phyloP scores from a whole-genome alignment of 2,797 vertebrate species.

The Sorex maritimensis region DNA sequence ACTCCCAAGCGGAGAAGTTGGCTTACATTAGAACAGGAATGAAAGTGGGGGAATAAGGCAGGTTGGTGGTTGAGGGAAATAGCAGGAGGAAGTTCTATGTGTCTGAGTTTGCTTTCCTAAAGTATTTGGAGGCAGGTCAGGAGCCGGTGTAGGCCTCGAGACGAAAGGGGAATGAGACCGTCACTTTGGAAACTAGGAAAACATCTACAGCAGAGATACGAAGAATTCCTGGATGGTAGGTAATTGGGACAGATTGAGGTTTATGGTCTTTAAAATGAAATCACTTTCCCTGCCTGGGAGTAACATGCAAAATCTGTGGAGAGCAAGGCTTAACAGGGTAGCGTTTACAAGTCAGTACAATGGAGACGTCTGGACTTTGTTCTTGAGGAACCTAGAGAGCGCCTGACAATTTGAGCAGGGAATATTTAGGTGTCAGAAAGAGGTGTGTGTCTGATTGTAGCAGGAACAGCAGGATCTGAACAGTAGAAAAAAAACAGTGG shows the following conservation, averaged over 20 bases:
- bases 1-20: background rate
- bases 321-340: background rate
- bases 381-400: background rate
- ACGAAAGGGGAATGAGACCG: background rate
- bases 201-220: background rate
- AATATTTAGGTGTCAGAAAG: conserved; percentile 28
- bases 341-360: background rate
- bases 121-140: background rate
- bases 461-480: background rate
- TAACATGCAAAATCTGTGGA: background rate
- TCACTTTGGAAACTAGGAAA: background rate
- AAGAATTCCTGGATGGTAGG: background rate
- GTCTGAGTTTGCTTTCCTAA: conserved; percentile 9
- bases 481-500: background rate
- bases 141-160: background rate
- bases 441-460: background rate
- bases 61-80: background rate
- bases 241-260: background rate
- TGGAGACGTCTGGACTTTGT: background rate
- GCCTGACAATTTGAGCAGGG: background rate
- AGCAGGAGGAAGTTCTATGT: background rate
- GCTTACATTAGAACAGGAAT: background rate
- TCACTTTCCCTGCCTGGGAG: background rate
- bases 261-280: conserved; percentile 23
- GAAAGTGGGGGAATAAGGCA: background rate